Evolutionary conservation across 2,888 invertebrate genomes (phyloP), one percentile per base, ranked within the genome.

Genomic region (Petrophora chlorosata): DNA sequence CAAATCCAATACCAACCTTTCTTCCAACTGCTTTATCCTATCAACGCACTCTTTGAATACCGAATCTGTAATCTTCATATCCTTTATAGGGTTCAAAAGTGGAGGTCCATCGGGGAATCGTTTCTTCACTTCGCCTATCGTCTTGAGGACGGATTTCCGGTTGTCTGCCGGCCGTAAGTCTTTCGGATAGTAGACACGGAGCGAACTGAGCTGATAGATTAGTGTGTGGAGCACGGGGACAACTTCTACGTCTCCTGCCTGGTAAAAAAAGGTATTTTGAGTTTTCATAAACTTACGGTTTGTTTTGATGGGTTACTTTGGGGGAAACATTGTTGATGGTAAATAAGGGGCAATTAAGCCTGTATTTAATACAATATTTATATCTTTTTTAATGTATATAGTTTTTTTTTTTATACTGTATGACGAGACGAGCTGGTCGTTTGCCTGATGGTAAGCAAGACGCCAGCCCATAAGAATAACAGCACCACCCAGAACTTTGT

Each of bases 1-100:
- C 25, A 26, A 32, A 32, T 8, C 17, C 5, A 9, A n/a, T 4
- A n/a, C 22, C 7, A 17, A 92, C 92, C 93, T 92, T 71, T 95
- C 94, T 79, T 98, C 97, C 62, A 97, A 93, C 45, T 92, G 89
- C 74, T 96, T 94, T 58, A 98, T 97, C 71, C 94, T 95, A 56
- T 94, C 93, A 0, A 98, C 94, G 44, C 97, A 92, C 28, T 95
- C 94, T 59, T 94, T 92, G 67, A 99, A 97, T 5, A 93, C 93
- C 0, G 92, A 79, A 28, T 98, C 97, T 47, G 94, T 94, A 45
- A 99, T 99, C 71, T 96, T 95, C 99, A 99, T 99, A 71, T 99
- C 99, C 44, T 94, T 95, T 10, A 99, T 92, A 0, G 99, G 99
- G 86, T 99, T 97, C 2, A 99, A 83, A 4, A 97, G 82, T 0